Evolutionary conservation across 1,140 invertebrate genomes (phyloP).

Genomic region (Colletes gigas): DNA sequence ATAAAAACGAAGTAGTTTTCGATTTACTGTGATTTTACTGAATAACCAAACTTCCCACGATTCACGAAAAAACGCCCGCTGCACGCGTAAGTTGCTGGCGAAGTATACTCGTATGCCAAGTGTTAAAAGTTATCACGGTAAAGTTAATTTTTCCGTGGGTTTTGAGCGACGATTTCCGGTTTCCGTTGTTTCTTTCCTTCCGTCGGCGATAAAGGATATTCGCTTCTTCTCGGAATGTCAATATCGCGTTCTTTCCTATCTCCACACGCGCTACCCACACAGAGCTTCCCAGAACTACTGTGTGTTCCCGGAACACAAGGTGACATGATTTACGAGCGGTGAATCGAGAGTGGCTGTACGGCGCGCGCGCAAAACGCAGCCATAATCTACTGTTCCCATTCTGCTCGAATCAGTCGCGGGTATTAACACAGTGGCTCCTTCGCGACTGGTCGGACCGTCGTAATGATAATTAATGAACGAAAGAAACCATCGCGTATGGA

Average conservation of each 20-base stretch:
- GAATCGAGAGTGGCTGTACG: slow-evolving; percentile 11
- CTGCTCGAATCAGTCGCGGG: slow-evolving; percentile 17
- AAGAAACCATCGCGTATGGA: not conserved
- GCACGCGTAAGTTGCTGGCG: too few relatives aligned
- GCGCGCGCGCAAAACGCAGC: not conserved
- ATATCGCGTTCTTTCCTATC: slow-evolving; percentile 19
- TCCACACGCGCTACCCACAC: slow-evolving; percentile 12
- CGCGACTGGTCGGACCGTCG: not conserved
- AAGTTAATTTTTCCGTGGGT: not conserved
- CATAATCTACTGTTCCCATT: slow-evolving; percentile 21
- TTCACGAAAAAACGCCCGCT: too few relatives aligned
- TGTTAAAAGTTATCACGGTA: slow-evolving; percentile 11
- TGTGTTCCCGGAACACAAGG: slow-evolving; percentile 7
- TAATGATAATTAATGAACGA: slow-evolving; percentile 29
- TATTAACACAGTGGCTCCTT: slow-evolving; percentile 14
- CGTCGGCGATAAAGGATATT: slow-evolving; percentile 11
- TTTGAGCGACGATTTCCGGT: not conserved
- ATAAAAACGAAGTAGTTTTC: too few relatives aligned
- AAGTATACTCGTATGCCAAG: too few relatives aligned
- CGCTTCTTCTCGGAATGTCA: slow-evolving; percentile 13
- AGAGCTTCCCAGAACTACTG: not conserved
- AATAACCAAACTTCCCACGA: too few relatives aligned
- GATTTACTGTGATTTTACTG: too few relatives aligned
- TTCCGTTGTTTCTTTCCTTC: not conserved
- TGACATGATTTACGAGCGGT: slow-evolving; percentile 33